Base-by-base conservation (phyloP, 1,140 invertebrate species). In the Pomacea maculata region DNA sequence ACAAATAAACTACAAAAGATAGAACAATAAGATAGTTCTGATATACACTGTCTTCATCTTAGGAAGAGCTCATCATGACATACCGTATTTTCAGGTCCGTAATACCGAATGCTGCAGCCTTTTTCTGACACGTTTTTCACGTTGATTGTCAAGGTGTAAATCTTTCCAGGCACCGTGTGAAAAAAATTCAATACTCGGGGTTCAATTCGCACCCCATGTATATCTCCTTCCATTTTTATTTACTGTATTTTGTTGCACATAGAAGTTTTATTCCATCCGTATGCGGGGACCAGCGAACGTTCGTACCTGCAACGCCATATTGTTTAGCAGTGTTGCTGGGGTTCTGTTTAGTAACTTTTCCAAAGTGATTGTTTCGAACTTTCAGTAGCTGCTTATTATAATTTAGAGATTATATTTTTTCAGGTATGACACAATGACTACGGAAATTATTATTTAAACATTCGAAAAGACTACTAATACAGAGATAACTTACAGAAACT, bases 91-190 rank as follows among this genome's bases (percentile, higher is more conserved):
- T 90, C 89, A 57, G 90, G 89, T 52, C 86, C 86, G 85, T 90
- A 90, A 80, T 84, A 90, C 72, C 90, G 85, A 65, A 91, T 88
- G 71, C 82, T 88, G 84, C 88, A 87, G 80, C 88, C 89, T 14
- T 78, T 78, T 82, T 86, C 89, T 73, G 87, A 86, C n/a, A 90
- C 86, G 80, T 91, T 91, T 87, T 88, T 88, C 73, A 91, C 88
- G 45, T 85, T 88, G 11, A 91, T 82, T 75, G 85, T 87, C 72
- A 87, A 65, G 61, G 86, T 84, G 82, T 89, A 87, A 29, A 87
- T 70, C 21, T 75, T 85, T 71, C 88, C 85, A 14, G 86, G 83
- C 68, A 86, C 85, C 71, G 87, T 88, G 80, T 91, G 88, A 82
- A 82, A 86, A 82, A 91, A 91, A 81, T 88, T 86, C 52, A 90